phyloP scores from a whole-genome alignment of 2,888 invertebrate genomes.

The Alsophila aescularia region DNA sequence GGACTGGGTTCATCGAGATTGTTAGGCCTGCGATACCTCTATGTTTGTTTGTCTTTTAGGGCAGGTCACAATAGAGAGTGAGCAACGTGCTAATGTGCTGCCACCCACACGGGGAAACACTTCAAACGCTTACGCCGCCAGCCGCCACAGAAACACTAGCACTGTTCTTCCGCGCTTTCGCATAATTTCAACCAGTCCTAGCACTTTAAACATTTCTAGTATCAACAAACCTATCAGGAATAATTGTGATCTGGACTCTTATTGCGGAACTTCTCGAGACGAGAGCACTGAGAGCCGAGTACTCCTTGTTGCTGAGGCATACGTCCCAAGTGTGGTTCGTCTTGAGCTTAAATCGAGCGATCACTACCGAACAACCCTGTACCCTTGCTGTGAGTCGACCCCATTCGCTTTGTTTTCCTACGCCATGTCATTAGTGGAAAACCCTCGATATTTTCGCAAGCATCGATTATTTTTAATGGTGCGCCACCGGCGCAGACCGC shows the following conservation, averaged over 20 bases:
- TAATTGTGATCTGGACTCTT: no score
- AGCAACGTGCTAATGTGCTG: no score
- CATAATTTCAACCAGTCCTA: no score
- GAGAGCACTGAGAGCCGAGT: conserved; percentile 12
- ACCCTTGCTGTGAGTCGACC: conserved; percentile 39
- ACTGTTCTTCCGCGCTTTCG: no score
- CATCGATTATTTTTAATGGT: conserved; percentile 83
- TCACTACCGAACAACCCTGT: conserved; percentile 30
- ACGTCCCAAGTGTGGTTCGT: conserved; percentile 23
- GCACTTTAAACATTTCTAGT: background rate
- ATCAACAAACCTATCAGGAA: conserved; percentile 1
- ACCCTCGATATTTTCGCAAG: conserved; percentile 79
- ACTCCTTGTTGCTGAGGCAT: conserved; percentile 16
- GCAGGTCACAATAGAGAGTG: no score
- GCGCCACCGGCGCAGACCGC: conserved; percentile 64
- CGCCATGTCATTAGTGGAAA: conserved; percentile 82
- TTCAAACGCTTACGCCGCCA: no score
- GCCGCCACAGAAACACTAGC: no score
- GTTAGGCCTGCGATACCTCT: no score
- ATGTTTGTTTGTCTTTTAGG: no score
- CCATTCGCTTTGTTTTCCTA: conserved; percentile 75
- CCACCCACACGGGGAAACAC: no score
- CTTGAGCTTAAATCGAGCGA: conserved; percentile 38
- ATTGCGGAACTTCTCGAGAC: conserved; percentile 22
- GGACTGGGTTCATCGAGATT: no score